phyloP scores from a whole-genome alignment of 2,888 invertebrate species.

The Drosophila mercatorum region DNA sequence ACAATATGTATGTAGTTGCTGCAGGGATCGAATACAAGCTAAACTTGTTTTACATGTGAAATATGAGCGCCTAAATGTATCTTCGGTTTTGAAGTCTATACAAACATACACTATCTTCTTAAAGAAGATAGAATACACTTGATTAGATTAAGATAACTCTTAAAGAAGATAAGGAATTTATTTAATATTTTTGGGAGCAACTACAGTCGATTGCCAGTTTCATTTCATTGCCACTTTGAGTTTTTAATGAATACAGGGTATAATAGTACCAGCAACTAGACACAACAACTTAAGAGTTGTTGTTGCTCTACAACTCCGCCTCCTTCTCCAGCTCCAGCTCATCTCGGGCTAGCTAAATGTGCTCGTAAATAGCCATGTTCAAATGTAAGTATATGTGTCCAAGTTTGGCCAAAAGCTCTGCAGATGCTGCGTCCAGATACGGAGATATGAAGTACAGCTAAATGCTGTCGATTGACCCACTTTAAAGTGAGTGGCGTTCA shows the following conservation, averaged over 20 bases:
- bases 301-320: conserved; percentile 1
- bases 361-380: conserved; percentile 69
- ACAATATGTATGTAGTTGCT: background rate
- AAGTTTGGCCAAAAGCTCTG: conserved; percentile 53
- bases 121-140: too few species aligned
- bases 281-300: conserved; percentile 31
- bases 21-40: background rate
- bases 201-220: background rate
- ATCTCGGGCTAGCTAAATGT: conserved; percentile 22
- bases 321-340: background rate
- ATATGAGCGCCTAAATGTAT: too few species aligned
- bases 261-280: conserved; percentile 31
- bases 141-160: too few species aligned
- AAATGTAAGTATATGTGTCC: conserved; percentile 48
- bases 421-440: conserved; percentile 62
- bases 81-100: background rate
- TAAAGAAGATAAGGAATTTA: background rate
- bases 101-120: background rate
- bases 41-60: background rate
- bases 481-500: conserved; percentile 47
- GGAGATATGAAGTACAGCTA: conserved; percentile 59
- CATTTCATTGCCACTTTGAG: background rate
- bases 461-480: conserved; percentile 73
- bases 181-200: background rate
- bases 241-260: background rate